Percentiles rank a stretch among this genome's conserved stretches.
phyloP scores from a whole-genome alignment of 2,113 vertebrate genomes.

The Eira barbara region DNA sequence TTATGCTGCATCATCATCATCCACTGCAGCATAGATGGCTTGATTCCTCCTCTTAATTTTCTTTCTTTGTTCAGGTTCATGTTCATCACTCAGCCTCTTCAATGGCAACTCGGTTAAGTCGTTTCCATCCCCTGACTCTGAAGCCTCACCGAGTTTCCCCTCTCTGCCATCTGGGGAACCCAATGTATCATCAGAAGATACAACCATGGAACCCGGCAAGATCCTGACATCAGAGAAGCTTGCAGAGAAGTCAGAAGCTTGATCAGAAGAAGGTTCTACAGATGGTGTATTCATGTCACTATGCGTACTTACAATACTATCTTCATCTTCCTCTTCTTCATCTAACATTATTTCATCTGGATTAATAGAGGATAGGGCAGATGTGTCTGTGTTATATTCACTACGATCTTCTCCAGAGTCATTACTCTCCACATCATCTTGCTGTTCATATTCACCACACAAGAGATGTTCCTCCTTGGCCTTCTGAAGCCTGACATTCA shows the following conservation, averaged over 20 bases:
- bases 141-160: constrained; percentile 64
- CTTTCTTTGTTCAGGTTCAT: constrained; percentile 81
- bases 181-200: constrained; percentile 80
- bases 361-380: constrained; percentile 90
- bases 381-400: constrained; percentile 92
- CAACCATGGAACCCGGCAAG: constrained; percentile 77
- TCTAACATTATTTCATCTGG: constrained; percentile 97
- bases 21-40: constrained; percentile 88
- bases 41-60: constrained; percentile 97
- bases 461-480: constrained; percentile 71
- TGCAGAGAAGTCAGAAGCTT: constrained; percentile 79
- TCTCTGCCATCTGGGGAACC: constrained; percentile 72
- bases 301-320: neutral
- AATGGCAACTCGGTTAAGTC: constrained; percentile 71
- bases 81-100: constrained; percentile 88
- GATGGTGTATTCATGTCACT: constrained; percentile 70
- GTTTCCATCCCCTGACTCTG: constrained; percentile 69
- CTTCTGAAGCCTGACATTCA: constrained; percentile 87
- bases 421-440: constrained; percentile 81
- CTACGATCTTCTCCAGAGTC: constrained; percentile 91
- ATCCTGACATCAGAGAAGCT: constrained; percentile 84
- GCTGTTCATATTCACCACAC: constrained; percentile 76
- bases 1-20: constrained; percentile 79
- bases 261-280: constrained; percentile 80
- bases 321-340: constrained; percentile 91